These are phyloP conservation scores for Casuarius casuarius DNA, from an alignment of 2,113 vertebrate genomes.

Conservation along the genomic window DNA sequence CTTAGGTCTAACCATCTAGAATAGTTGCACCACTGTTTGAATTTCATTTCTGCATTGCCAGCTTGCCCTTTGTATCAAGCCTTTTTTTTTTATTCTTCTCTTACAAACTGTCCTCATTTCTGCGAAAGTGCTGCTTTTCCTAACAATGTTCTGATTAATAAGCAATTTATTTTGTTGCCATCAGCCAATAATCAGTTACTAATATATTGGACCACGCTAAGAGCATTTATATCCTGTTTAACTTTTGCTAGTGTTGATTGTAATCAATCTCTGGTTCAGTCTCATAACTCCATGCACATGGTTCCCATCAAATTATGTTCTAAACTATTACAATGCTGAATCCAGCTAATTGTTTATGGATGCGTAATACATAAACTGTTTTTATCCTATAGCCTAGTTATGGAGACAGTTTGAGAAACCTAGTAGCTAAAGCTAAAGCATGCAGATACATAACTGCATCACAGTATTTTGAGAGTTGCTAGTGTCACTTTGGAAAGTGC, in stretches of 20 bases:
- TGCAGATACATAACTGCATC: neutral
- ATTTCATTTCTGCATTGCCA: neutral
- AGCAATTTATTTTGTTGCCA: neutral
- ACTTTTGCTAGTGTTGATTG: slow-evolving; percentile 3
- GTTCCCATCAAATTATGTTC: slow-evolving; percentile 42
- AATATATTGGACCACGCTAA: neutral
- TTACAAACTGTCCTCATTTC: neutral
- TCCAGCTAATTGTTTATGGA: neutral
- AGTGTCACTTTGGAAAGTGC: neutral
- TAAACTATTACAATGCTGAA: slow-evolving; percentile 9
- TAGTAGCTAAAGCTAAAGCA: neutral
- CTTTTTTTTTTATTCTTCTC: neutral
- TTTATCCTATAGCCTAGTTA: neutral
- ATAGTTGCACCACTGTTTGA: neutral
- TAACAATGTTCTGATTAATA: neutral
- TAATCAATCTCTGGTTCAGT: slow-evolving; percentile 24
- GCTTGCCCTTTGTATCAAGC: fast-evolving
- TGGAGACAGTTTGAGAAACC: neutral
- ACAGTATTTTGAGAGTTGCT: neutral
- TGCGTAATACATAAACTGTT: neutral
- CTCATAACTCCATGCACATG: slow-evolving; percentile 13
- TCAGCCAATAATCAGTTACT: neutral
- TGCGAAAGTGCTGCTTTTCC: neutral
- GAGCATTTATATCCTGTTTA: neutral
- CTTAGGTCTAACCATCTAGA: neutral